Evolutionary conservation across 2,888 invertebrate genomes (phyloP), one percentile per base, ranked within the genome.

Genomic region (Mechanitis mazaeus): DNA sequence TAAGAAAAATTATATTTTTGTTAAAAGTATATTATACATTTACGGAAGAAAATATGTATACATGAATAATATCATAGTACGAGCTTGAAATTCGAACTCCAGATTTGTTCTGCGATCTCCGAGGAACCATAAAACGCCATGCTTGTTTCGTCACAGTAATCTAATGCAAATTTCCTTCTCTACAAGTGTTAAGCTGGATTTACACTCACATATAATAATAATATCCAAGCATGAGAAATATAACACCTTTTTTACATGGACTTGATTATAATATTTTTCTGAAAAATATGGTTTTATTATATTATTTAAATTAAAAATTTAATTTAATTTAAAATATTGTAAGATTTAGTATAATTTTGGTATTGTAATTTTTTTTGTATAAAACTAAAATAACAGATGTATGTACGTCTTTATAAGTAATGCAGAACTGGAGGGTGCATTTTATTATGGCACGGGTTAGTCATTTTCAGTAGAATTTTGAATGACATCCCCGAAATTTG

Each of bases 371-470:
- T 38, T 38, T 38, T 38, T n/a, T n/a, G 6, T 28, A n/a, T 28
- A 47, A 47, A n/a, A 4, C 47, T 7, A 7, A 47, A 31, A 31
- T 31, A 28, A 31, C 31, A 50, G 50, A 50, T 50, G 50, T 50
- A 31, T 31, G n/a, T 47, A n/a, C 3, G 11, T 31, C 50, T 50
- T 50, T 31, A 50, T 50, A 50, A 31, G 50, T 31, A 31, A 50
- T 50, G 50, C 50, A 50, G 31, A 50, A 50, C 28, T 50, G 50
- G 50, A 64, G 66, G 66, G 66, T 66, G 66, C 66, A 66, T 66
- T 66, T 61, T 64, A 64, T 66, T 66, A 66, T 45, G 58, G 59
- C 38, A 55, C 33, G 28, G n/a, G 58, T 66, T 64, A 64, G 59
- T 66, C 66, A 61, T 57, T 66, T 64, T 59, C 46, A 53, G 53